Conservation (phyloP, 2,113 vertebrate species). For the Megatriorchis doriae region DNA sequence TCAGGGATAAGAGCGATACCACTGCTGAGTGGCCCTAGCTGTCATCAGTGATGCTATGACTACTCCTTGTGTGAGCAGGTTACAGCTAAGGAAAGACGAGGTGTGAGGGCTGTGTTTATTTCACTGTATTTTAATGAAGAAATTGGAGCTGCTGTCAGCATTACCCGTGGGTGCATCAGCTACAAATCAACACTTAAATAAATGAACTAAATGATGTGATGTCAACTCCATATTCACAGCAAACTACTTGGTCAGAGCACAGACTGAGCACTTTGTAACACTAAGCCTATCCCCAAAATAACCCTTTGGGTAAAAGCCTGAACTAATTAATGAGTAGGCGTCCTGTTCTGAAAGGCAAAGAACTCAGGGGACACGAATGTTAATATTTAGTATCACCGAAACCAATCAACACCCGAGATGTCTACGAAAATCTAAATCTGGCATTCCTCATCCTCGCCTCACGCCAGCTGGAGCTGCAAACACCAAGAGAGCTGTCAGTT, state of each 20-base stretch:
- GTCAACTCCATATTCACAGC: constrained; percentile 16
- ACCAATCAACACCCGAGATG: not conserved
- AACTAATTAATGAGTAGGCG: constrained; percentile 25
- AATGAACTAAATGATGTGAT: constrained; percentile 52
- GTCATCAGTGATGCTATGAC: constrained; percentile 36
- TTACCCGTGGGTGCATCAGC: constrained; percentile 52
- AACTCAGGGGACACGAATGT: constrained; percentile 4
- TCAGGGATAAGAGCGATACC: not conserved
- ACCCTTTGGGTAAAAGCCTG: constrained; percentile 7
- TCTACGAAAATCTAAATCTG: not conserved
- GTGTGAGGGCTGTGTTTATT: constrained; percentile 63
- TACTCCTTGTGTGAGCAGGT: constrained; percentile 31
- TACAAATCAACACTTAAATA: constrained; percentile 62
- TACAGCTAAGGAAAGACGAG: constrained; percentile 28
- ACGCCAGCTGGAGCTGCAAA: not conserved
- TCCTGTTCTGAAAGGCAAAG: constrained; percentile 23
- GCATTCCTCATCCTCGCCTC: not conserved
- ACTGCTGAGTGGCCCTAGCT: constrained; percentile 17
- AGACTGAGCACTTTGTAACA: constrained; percentile 4
- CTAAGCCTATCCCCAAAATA: constrained; percentile 28
- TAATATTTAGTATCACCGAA: not conserved
- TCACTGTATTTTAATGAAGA: constrained; percentile 58
- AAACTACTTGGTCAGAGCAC: constrained; percentile 27
- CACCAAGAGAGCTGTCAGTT: not conserved
- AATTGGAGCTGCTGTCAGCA: constrained; percentile 58